Evolutionary conservation across 2,888 invertebrate species (phyloP).

Genomic region (Lysandra bellargus): DNA sequence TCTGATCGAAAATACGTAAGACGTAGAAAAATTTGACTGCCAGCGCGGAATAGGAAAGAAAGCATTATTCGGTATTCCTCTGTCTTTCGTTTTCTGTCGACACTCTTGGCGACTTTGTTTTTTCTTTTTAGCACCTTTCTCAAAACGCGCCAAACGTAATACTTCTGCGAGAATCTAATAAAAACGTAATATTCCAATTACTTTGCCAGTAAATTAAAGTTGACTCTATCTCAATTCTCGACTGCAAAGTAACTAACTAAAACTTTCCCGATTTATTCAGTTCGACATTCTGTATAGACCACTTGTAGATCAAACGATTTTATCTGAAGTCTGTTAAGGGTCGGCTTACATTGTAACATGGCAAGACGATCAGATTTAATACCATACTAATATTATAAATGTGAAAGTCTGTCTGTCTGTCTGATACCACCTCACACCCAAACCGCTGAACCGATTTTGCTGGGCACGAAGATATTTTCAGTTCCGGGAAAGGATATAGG

Average conservation of each 20-base stretch:
- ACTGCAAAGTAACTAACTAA: slow-evolving; percentile 48
- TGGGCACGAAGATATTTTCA: too few species aligned
- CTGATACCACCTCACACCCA: too few species aligned
- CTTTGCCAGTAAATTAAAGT: slow-evolving; percentile 37
- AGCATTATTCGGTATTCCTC: too few species aligned
- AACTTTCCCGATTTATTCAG: slow-evolving; percentile 58
- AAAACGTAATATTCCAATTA: slow-evolving; percentile 18
- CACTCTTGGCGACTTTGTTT: background rate
- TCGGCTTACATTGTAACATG: background rate
- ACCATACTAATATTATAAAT: too few species aligned
- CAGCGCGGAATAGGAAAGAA: too few species aligned
- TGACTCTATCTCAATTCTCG: slow-evolving; percentile 56
- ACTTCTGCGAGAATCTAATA: background rate
- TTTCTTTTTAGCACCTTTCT: background rate
- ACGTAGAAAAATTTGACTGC: too few species aligned
- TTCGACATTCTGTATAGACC: slow-evolving; percentile 24
- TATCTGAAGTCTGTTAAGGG: background rate
- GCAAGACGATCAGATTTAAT: too few species aligned
- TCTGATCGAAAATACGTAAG: too few species aligned
- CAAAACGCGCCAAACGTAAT: background rate
- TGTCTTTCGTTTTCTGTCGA: too few species aligned
- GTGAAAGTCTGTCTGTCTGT: too few species aligned
- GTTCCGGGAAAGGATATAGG: too few species aligned
- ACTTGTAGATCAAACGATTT: slow-evolving; percentile 13
- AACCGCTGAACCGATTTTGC: too few species aligned